Evolutionary conservation across 2,797 vertebrate species (phyloP).

Genomic region (Acestrorhynchus altus): DNA sequence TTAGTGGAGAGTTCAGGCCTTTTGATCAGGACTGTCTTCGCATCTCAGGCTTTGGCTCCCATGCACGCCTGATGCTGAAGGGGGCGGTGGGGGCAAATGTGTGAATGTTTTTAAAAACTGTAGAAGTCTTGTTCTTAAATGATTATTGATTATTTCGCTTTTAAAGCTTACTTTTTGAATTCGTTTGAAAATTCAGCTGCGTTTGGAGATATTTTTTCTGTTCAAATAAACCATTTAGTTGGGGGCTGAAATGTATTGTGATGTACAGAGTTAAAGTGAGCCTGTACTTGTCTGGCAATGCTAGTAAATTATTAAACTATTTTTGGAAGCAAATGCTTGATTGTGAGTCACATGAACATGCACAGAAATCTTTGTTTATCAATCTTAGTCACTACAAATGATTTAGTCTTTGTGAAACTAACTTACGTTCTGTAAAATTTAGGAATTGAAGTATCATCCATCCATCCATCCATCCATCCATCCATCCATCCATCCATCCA

Average conservation of each 20-base stretch:
- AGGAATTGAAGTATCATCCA: no score
- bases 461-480: no score
- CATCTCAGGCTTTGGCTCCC: constrained; percentile 18
- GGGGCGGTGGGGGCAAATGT: background rate
- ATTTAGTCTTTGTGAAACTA: no score
- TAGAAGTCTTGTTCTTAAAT: background rate
- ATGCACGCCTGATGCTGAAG: background rate
- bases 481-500: no score
- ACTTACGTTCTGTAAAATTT: no score
- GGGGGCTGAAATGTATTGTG: background rate
- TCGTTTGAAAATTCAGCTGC: background rate
- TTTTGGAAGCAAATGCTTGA: background rate
- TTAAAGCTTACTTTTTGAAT: no score
- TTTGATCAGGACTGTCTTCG: constrained; percentile 20
- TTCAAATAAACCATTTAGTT: background rate
- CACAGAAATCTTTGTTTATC: no score
- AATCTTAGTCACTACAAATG: no score
- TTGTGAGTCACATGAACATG: background rate
- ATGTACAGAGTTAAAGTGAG: background rate
- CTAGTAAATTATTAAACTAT: background rate
- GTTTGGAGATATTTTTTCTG: background rate
- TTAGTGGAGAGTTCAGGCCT: constrained; percentile 9
- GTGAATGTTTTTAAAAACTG: background rate
- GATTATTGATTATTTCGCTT: background rate
- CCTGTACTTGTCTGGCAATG: background rate